Evolutionary conservation across 2,888 invertebrate genomes (phyloP).

Genomic region (Hypena proboscidalis): DNA sequence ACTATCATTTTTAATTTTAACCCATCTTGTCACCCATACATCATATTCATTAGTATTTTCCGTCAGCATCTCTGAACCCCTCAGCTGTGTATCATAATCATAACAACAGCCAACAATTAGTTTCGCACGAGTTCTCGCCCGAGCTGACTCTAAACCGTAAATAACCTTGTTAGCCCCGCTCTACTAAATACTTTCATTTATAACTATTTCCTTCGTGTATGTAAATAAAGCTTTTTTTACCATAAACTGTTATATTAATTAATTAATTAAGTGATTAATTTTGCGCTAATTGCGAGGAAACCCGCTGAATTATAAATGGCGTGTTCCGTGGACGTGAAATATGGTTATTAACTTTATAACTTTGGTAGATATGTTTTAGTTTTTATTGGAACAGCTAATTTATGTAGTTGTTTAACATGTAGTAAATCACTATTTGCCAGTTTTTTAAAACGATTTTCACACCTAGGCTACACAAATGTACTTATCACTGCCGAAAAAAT

Average conservation of each 20-base stretch:
- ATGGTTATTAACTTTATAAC: neutral
- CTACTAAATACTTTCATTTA: constrained; percentile 34
- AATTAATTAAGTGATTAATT: constrained; percentile 11
- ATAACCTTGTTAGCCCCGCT: constrained; percentile 39
- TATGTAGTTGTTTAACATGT: no score
- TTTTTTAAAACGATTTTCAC: no score
- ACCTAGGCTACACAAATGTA: no score
- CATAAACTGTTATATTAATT: constrained; percentile 20
- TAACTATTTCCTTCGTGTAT: constrained; percentile 19
- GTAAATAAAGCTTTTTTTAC: constrained; percentile 18
- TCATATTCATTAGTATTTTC: no score
- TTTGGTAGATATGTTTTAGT: no score
- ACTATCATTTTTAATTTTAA: no score
- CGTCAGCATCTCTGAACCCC: no score
- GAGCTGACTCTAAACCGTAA: constrained; percentile 24
- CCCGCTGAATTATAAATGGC: constrained; percentile 8
- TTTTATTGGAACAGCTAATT: no score
- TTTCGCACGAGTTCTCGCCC: constrained; percentile 29
- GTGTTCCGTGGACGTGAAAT: constrained; percentile 7
- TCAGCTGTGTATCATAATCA: constrained; percentile 2
- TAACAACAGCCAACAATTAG: constrained; percentile 24
- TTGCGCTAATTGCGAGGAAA: constrained; percentile 5
- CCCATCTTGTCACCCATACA: no score
- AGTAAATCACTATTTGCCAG: no score
- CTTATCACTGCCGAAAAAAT: no score